Evolutionary conservation across 2,888 invertebrate species (phyloP), one percentile per base, ranked within the genome.

Genomic region (Oligia latruncula): DNA sequence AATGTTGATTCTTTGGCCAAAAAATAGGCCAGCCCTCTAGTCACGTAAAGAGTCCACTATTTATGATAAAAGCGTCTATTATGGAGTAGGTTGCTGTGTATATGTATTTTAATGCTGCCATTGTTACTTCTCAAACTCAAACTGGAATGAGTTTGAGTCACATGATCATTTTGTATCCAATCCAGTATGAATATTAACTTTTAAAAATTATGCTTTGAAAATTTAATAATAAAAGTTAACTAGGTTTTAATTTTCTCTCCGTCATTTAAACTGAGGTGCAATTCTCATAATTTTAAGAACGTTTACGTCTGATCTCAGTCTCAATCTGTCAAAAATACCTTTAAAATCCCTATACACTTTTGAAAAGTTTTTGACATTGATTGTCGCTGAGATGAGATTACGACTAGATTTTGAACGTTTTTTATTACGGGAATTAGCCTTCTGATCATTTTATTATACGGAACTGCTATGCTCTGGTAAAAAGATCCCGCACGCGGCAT

Each of bases 11-110:
- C 17, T 52, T 52, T 52, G 52, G 5, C 17, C 15, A 15, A 49
- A 49, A 49, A 49, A 40, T 49, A 49, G 15, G 49, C 49, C 52
- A 17, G 17, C 5, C 5, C 17, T 52, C 17, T 20, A 29, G 29
- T 29, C 1, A 29, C 29, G 29, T 29, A 1, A 29, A 29, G 29
- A 29, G 29, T 29, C 29, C 0, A 29, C 29, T 29, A 29, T 29
- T 29, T 29, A n/a, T 23, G 11, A n/a, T 64, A 64, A 29, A 80
- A 80, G 20, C 35, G 46, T 52, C 35, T 71, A n/a, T n/a, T 77
- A 49, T 20, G 4, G 29, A 64, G 6, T 17, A 62, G 20, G 17
- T n/a, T 35, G 5, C 2, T 49, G 9, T 20, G 1, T 29, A 52
- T 4, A 68, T 46, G 40, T 20, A 68, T 20, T 74, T 11, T 20